Evolutionary conservation across 2,797 vertebrate genomes (phyloP).

Genomic region (Falco peregrinus): DNA sequence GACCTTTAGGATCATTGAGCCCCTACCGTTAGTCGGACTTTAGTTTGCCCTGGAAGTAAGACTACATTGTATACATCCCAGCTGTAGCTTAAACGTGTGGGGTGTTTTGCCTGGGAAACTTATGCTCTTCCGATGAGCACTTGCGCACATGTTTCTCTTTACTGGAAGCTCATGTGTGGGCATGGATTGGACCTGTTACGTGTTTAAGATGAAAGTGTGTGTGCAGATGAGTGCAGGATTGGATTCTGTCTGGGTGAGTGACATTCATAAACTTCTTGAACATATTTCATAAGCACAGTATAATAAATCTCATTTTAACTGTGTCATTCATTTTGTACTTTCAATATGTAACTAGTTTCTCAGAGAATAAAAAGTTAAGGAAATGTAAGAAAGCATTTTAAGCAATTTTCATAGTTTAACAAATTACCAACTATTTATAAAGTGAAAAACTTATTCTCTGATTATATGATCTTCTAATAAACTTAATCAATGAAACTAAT

Average conservation of each 20-base stretch:
- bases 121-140: background rate
- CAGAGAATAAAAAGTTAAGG: background rate
- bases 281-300: background rate
- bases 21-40: background rate
- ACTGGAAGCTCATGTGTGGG: background rate
- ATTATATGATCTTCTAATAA: background rate
- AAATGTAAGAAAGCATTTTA: background rate
- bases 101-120: rapidly evolving
- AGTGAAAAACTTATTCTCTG: background rate
- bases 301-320: background rate
- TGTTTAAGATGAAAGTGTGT: rapidly evolving
- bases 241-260: background rate
- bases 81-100: background rate
- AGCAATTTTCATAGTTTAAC: background rate
- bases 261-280: background rate
- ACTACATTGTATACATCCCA: background rate
- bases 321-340: background rate
- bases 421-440: background rate
- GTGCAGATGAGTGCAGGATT: background rate
- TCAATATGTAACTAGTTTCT: background rate
- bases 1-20: background rate
- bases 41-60: background rate
- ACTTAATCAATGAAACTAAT: constrained; percentile 1
- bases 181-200: background rate
- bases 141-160: background rate